Evolutionary conservation across 2,113 vertebrate species (phyloP), one percentile per base, ranked within the genome.

Genomic region (Forbesichthys agassizii): DNA sequence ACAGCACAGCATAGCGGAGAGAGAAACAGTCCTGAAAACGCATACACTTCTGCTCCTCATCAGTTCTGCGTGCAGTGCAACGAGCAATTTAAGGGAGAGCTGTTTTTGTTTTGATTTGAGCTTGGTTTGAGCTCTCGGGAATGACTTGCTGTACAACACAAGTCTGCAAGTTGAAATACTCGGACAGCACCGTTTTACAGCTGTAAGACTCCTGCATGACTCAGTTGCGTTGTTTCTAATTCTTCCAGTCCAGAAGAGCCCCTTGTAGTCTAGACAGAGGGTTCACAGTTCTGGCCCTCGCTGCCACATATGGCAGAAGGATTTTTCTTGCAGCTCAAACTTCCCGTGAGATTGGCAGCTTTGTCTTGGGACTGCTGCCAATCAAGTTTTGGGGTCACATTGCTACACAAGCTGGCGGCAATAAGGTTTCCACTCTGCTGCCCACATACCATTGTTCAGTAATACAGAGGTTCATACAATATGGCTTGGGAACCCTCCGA

Each of bases 351-450:
- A 85, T 86, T 88, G 88, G 76, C 88, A 89, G 86, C 84, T 86
- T 83, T 84, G 83, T 78, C 80, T 81, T 79, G 87, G 87, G 87
- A 90, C 77, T 49, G 47, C 33, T n/a, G 85, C 84, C 88, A 91
- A 83, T 84, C 81, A 78, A 81, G 84, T 84, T 85, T 78, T 42
- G 81, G 86, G 88, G 89, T 92, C 88, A 91, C 90, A 90, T 92
- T 92, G 89, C 86, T 81, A 66, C 81, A 86, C 77, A 79, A 81
- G 86, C 80, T 87, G 80, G 82, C 83, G 79, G 84, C 80, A 83
- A 84, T 46, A 77, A 84, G 85, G 83, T 86, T 79, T 70, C 74
- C 27, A 53, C 85, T 77, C 83, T 84, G 86, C 85, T 83, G 86
- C 84, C 86, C 82, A 82, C 83, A 74, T 77, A 76, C 85, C 74